These are phyloP conservation scores for Uloborus plumipes DNA, from an alignment of 2,888 invertebrate genomes.

Conservation along the genomic window DNA sequence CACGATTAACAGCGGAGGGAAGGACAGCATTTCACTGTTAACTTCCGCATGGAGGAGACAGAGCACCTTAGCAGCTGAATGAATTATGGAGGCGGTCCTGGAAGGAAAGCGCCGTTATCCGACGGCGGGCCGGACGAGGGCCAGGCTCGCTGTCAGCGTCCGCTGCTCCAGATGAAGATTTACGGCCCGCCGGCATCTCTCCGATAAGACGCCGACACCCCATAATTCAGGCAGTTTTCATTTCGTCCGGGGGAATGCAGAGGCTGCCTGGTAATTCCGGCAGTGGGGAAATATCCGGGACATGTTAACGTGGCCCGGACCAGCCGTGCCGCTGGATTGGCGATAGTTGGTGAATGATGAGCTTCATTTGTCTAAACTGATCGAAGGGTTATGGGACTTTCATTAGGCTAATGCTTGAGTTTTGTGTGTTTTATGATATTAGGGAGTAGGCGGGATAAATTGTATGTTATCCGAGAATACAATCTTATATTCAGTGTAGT, in stretches of 20 bases:
- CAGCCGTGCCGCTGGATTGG: conserved; percentile 3
- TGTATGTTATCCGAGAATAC: too few relatives aligned
- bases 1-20: too few relatives aligned
- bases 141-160: conserved; percentile 49
- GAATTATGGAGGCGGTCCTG: conserved; percentile 43
- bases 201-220: conserved; percentile 52
- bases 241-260: conserved; percentile 46
- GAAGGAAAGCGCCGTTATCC: conserved; percentile 21
- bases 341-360: conserved; percentile 23
- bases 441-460: too few relatives aligned
- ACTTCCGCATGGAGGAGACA: too few relatives aligned
- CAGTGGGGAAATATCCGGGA: conserved; percentile 3
- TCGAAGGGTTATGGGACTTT: conserved; percentile 28
- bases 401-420: conserved; percentile 37
- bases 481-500: too few relatives aligned
- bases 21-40: too few relatives aligned
- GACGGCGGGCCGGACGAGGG: conserved; percentile 25
- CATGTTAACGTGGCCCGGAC: background rate
- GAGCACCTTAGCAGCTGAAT: conserved; percentile 5
- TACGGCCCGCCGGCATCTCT: conserved; percentile 48
- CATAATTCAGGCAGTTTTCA: conserved; percentile 63
- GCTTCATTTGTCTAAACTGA: conserved; percentile 48
- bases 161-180: conserved; percentile 60
- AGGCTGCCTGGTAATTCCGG: conserved; percentile 17
- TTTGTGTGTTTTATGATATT: too few relatives aligned